Base-by-base conservation (phyloP, 2,888 invertebrate genomes). In the Gortyna flavago region DNA sequence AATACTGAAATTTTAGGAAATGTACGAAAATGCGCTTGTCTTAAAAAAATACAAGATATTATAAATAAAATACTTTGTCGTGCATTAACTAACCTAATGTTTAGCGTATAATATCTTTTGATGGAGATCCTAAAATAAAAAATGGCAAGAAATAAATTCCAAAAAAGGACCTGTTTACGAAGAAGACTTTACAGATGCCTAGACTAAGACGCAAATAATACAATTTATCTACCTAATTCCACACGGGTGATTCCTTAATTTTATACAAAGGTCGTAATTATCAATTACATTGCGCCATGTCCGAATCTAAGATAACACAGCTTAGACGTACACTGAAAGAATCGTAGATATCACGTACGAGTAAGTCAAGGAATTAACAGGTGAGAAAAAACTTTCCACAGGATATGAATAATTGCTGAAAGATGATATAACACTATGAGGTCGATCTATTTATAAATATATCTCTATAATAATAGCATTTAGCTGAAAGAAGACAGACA, bases 231-330 rank as follows among this genome's bases (percentile, higher is more conserved):
- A 67, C 32, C 48, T 62, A 69, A 64, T 67, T 57, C 73, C 35
- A 57, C 38, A 41, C 48, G 8, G 13, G 32, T 41, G 18, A 44
- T 38, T 57, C 38, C 21, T 76, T 11, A 61, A 72, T 81, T 64
- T 65, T 57, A 80, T 65, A 61, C 16, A 61, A 65, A 73, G 13
- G 59, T 48, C 51, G 59, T 64, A 61, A 71, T 77, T 74, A 83
- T 83, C 75, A 65, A 68, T 54, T 74, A 68, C 72, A 75, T 68
- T 71, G 62, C 54, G 64, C 77, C 64, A 57, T 64, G 72, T 54
- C 70, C 61, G 54, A 79, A 75, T 85, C 79, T 75, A 79, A 86
- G 86, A 88, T 86, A 87, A 85, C 75, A 76, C 70, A 59, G 54
- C 78, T 67, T 73, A 83, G 73, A 85, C 72, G 72, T 72, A 64